phyloP scores from a whole-genome alignment of 2,888 invertebrate species.

The Agrotis puta region DNA sequence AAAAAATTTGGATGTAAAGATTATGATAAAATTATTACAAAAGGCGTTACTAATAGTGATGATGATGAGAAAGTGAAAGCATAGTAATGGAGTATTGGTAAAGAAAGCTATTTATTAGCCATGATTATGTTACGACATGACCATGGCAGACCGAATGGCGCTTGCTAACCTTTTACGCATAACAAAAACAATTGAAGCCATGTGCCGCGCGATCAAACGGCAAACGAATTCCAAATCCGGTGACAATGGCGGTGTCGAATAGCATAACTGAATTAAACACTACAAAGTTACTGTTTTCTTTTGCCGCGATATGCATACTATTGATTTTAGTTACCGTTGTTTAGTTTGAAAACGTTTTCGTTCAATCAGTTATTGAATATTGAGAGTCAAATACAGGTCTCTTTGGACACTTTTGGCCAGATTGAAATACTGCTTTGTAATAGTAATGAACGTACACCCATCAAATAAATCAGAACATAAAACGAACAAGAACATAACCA shows the following conservation, averaged over 20 bases:
- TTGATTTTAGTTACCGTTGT: conserved; percentile 20
- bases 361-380: background rate
- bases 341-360: background rate
- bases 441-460: conserved; percentile 1
- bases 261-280: conserved; percentile 68
- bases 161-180: conserved; percentile 68
- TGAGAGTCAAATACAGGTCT: background rate
- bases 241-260: conserved; percentile 71
- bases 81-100: conserved; percentile 42
- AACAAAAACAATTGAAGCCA: conserved; percentile 72
- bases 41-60: conserved; percentile 14
- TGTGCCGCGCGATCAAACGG: conserved; percentile 67
- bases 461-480: conserved; percentile 36
- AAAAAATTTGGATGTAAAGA: conserved; percentile 3
- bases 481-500: conserved; percentile 24
- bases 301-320: conserved; percentile 41
- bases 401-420: background rate
- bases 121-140: conserved; percentile 59
- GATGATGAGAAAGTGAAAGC: conserved; percentile 40
- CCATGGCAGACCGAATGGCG: conserved; percentile 70
- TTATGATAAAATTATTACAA: conserved; percentile 2
- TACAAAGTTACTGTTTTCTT: conserved; percentile 49
- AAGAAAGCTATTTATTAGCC: conserved; percentile 70
- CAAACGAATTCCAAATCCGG: conserved; percentile 75
- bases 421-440: background rate